Percentiles rank a stretch among this genome's conserved stretches.
These are phyloP conservation scores for Spicauda simplicius DNA, from an alignment of 2,888 invertebrate species.

Conservation along the genomic window DNA sequence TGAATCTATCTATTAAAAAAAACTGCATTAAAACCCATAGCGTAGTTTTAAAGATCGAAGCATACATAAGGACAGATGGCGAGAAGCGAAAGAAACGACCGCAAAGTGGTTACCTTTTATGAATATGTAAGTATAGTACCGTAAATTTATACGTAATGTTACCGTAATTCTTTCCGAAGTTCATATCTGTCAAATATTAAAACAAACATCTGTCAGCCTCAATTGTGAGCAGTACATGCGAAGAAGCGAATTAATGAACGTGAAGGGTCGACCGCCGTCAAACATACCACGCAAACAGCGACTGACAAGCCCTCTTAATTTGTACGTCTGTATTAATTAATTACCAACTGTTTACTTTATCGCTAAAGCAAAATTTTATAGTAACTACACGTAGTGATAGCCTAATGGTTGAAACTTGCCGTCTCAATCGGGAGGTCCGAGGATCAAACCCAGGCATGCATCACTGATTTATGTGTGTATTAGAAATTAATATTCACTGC, in stretches of 20 bases:
- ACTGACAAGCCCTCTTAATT: conserved; percentile 17
- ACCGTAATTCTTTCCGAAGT: neutral
- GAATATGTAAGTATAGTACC: neutral
- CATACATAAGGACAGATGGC: too few species aligned
- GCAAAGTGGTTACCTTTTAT: too few species aligned
- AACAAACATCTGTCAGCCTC: conserved; percentile 14
- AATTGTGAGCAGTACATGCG: neutral
- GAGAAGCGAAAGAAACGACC: too few species aligned
- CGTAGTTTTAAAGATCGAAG: too few species aligned
- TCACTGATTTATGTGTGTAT: too few species aligned
- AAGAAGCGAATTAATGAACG: conserved; percentile 15
- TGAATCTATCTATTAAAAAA: too few species aligned
- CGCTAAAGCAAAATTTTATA: neutral
- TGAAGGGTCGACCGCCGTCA: conserved; percentile 25
- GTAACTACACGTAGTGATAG: too few species aligned
- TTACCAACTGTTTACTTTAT: conserved; percentile 4
- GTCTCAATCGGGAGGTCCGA: too few species aligned
- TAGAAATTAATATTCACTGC: too few species aligned
- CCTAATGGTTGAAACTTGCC: too few species aligned
- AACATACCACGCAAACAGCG: conserved; percentile 21
- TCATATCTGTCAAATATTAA: conserved; percentile 1
- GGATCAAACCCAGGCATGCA: too few species aligned
- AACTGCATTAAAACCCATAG: too few species aligned
- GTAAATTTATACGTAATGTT: neutral
- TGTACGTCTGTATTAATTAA: conserved; percentile 17